Base-by-base conservation (phyloP, 1,140 invertebrate species). In the Tetragnatha versicolor region DNA sequence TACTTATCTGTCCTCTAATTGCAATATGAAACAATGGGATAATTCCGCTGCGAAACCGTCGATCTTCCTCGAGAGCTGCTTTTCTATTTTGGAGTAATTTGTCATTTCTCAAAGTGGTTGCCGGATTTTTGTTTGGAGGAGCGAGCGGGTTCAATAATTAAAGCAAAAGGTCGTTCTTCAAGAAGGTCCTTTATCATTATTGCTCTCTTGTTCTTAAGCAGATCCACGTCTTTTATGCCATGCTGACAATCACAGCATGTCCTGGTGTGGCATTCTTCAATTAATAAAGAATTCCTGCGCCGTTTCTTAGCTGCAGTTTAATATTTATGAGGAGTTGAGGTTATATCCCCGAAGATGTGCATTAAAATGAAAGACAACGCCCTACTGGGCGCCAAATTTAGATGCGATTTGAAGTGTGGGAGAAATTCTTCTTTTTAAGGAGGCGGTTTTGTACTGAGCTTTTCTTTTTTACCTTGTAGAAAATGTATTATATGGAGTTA, bases 291-390 rank as follows among this genome's bases (percentile, higher is more conserved):
- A 65, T 27, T 65, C 45, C 33, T 65, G 61, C 39, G 27, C 61
- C 37, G 25, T 42, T 42, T 65, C 35, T 37, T 45, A 42, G 37
- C 35, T 65, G 27, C 29, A 37, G 61, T 45, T 65, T 42, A 65
- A 42, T 65, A 65, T 65, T 65, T 65, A 65, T 65, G 61, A 65
- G 27, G 61, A 65, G n/a, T 12, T 42, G 10, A 25, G 39, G 45
- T 33, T 33, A 42, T 37, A 65, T 65, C 61, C 61, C 39, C 45
- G 33, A 65, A 65, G 35, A 65, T n/a, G n/a, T 65, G 22, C 61
- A 42, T 65, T 65, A 65, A 65, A 65, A 65, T 65, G 61, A 25
- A 42, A 65, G 61, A n/a, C 61, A 65, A 65, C 61, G 61, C 61
- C 61, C 61, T 65, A 31, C 33, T 12, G 61, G 12, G 39, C 14